These are phyloP conservation scores for Microtus pennsylvanicus DNA, from an alignment of 2,113 vertebrate genomes.

Conservation along the genomic window DNA sequence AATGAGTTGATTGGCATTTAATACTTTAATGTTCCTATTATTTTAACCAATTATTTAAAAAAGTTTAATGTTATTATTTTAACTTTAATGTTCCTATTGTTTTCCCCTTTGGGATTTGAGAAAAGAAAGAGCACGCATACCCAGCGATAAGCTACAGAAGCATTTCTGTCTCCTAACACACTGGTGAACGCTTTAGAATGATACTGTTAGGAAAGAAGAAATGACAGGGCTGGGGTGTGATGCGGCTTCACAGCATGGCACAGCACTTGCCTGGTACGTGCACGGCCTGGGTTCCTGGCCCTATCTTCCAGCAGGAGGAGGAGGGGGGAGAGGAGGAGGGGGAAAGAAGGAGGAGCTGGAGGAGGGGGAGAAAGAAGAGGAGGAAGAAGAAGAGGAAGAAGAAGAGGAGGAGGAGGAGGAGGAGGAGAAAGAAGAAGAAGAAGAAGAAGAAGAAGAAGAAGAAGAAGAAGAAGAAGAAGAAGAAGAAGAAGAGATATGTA, in stretches of 20 bases:
- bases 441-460: no score
- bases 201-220: background rate
- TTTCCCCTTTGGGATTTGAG: background rate
- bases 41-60: conserved; percentile 29
- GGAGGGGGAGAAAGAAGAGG: no score
- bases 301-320: background rate
- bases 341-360: no score
- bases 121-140: background rate
- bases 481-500: no score
- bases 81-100: background rate
- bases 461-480: no score
- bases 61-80: background rate
- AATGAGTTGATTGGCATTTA: conserved; percentile 29
- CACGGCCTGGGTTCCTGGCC: background rate
- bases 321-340: no score
- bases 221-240: no score
- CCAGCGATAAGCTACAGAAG: conserved; percentile 41
- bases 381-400: no score
- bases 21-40: background rate
- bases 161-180: background rate
- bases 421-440: no score
- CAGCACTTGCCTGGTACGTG: background rate
- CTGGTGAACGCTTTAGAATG: background rate
- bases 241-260: background rate
- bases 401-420: no score